Base-by-base conservation (phyloP, 2,888 invertebrate species). In the Sarcophaga carnaria region DNA sequence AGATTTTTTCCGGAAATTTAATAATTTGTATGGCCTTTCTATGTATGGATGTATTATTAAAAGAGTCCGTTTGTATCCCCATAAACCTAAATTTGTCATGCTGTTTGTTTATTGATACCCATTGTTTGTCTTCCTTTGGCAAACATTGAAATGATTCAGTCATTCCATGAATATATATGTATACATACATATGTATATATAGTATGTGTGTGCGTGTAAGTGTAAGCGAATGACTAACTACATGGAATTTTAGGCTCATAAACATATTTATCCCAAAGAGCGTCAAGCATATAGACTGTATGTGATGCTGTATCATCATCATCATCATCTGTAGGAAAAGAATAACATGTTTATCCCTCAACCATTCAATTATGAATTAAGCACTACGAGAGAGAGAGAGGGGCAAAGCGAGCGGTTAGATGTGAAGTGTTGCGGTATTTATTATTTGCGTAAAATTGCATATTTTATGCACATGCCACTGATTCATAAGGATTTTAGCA, bases 391-490 rank as follows among this genome's bases (percentile, higher is more conserved):
- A 14, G 54, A 49, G 49, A 49, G 11, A 12, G 14, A 14, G 12
- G 4, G 5, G 4, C 5, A 54, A 54, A 54, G 2, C 17, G 17
- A 14, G 17, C 12, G 17, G 14, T 12, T 14, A 54, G 54, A 10
- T 54, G 54, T 70, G 17, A 37, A 49, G 70, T 54, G 49, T 70
- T 49, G 49, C 70, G 49, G 70, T 82, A 70, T 71, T 66, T 70
- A 77, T 82, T 82, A 70, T 82, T 82, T 82, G 71, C 71, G 71
- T 74, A 83, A 80, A 75, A 83, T 78, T 77, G 82, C 82, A 80
- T 80, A 80, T 87, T 84, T 87, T 60, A 80, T 80, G 80, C 77
- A 69, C 47, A 81, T 78, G 82, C 76, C 76, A 76, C 82, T 76
- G 76, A 76, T 76, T 82, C 76, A 71, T 82, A 59, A 71, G 76